Conservation (phyloP, 2,888 invertebrate genomes). For the Drosophila fulvimacula region DNA sequence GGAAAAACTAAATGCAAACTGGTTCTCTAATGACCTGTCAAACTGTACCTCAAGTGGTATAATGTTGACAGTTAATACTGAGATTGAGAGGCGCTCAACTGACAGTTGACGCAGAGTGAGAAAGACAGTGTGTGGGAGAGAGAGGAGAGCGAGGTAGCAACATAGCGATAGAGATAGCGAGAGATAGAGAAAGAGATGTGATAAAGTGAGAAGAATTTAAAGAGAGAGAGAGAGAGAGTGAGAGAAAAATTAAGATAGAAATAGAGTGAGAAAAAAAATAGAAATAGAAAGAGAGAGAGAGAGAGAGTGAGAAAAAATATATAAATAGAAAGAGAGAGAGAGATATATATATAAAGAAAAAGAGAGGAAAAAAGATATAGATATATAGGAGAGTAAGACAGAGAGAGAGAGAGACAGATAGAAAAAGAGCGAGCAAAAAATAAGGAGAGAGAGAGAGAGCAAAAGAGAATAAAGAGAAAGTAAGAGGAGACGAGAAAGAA, state of each 20-base stretch:
- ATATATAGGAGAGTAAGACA: background rate
- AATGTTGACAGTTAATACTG: constrained; percentile 20
- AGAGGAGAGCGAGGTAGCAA: background rate
- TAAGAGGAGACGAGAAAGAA: background rate
- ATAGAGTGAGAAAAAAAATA: background rate
- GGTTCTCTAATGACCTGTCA: constrained; percentile 59
- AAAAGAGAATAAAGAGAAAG: background rate
- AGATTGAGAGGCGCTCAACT: constrained; percentile 5
- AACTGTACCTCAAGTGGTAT: constrained; percentile 21
- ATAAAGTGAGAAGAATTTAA: background rate
- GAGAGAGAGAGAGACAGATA: background rate
- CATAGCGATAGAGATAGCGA: background rate
- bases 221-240: background rate
- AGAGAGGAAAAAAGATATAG: background rate
- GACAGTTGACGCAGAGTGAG: background rate
- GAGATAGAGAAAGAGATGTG: background rate
- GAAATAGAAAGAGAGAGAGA: background rate
- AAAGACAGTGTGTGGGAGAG: background rate
- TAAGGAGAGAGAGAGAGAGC: background rate
- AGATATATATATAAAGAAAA: background rate
- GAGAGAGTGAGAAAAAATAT: background rate
- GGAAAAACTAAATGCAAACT: constrained; percentile 33
- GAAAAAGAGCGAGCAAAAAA: background rate
- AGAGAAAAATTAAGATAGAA: background rate
- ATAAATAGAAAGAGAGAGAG: background rate